Base-by-base conservation (phyloP, 1,140 invertebrate genomes). In the Trichonephila clavipes region DNA sequence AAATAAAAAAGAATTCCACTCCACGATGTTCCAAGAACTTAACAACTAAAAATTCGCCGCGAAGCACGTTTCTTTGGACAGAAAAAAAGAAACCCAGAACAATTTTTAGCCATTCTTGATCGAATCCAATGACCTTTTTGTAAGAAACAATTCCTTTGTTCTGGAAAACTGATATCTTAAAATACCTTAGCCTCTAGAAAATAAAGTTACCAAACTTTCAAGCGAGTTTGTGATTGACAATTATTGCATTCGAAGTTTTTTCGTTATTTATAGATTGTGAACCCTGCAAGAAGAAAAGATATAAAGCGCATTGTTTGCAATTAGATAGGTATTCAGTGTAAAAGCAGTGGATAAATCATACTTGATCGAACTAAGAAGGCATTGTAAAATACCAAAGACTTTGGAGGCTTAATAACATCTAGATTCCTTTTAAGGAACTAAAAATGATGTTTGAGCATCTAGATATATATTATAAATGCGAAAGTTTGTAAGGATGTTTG, bases 81-180 rank as follows among this genome's bases (percentile, higher is more conserved):
- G 24, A 77, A 19, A 18, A 77, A 77, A 77, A 77, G 16, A 2
- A 77, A 28, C 12, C 69, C 10, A 40, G 69, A 77, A 19, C 24
- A 77, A 18, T 77, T 62, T 77, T 77, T 77, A 24, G 24, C 69
- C 34, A 77, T 77, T 77, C 28, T 77, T 77, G 69, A 24, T 77
- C 4, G 28, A 77, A 40, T 77, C 69, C 14, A 24, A 40, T 77
- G 69, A 62, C 28, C 24, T 5, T 28, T 77, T 77, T 34, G 10
- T 18, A 16, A 28, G 28, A 77, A 40, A 77, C 69, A 77, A 77
- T 77, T 77, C 34, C 69, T 77, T 77, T 77, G 69, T 77, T 77
- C 16, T 77, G 28, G 69, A 77, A 77, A 4, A 28, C 28, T 77
- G 69, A 77, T 77, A 19, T 34, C 28, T 77, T 16, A 24, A 12